Evolutionary conservation across 1,140 invertebrate species (phyloP), one percentile per base, ranked within the genome.

Genomic region (Melanaphis sacchari): DNA sequence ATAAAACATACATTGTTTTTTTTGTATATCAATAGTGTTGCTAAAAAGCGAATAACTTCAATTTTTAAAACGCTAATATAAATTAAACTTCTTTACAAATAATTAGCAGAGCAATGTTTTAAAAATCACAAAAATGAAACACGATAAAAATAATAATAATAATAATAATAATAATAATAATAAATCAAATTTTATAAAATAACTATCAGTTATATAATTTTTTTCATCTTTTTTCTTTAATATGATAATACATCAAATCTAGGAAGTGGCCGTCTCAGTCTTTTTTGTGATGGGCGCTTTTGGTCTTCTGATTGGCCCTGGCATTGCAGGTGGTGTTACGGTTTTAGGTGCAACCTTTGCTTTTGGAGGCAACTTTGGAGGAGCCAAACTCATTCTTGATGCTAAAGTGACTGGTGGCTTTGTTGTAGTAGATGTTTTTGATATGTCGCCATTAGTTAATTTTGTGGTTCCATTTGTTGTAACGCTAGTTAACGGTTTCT

Each of bases 241-340:
- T 84, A 41, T 81, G 46, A 93, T 41, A 82, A 43, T 59, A 40
- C 31, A 90, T 84, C 36, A 93, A 93, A 93, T 85, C n/a, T 93
- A 93, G 81, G 81, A 93, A 93, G 91, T 52, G 91, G 91, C 91
- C 91, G 91, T 85, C 91, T 93, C 91, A 93, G 91, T 93, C 91
- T 93, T 93, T 93, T 93, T 93, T 85, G 81, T 36, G 76, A 41
- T 81, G n/a, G 76, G 43, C 85, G 81, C 91, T 85, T 52, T 93
- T 9, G 91, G 91, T 93, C 91, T 93, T 84, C 91, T 93, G 81
- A 93, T 93, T 52, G 91, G 91, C 46, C 91, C 91, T 54, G 91
- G 91, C 81, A 93, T 93, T 0, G 81, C 41, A 41, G 91, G 91
- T 38, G 81, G 81, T 41, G 46, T 18, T 40, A 52, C 91, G 54